Evolutionary conservation across 2,113 vertebrate genomes (phyloP), one percentile per base, ranked within the genome.

Genomic region (Cyanistes caeruleus): DNA sequence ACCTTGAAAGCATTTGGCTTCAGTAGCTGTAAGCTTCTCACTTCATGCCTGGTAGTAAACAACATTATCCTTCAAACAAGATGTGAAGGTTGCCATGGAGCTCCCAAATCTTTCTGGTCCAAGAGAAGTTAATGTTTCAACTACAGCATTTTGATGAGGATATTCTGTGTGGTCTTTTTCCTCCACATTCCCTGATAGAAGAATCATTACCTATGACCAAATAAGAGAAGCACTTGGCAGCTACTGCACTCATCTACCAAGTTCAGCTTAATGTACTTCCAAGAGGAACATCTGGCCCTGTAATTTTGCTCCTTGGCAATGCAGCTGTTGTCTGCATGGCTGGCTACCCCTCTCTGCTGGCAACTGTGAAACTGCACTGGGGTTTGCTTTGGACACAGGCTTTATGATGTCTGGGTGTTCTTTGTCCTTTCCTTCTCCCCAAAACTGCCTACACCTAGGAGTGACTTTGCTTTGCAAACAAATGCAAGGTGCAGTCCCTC

Each of bases 201-300:
- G 87, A 73, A 88, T 95, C 89, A 77, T 95, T 93, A 96, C 95
- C 96, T 97, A 69, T 86, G 94, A 97, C 93, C 89, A 96, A 95
- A 82, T 41, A 39, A 95, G 96, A 97, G 88, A 96, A 80, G 87
- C 83, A 92, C 68, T 95, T 87, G 94, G 97, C 97, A 98, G 97
- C 94, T 89, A 64, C 59, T 5, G 5, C 84, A 13, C 33, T 96
- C 70, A 39, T 93, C 94, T 58, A 88, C 97, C 96, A 98, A 97
- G 89, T 96, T 96, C 85, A 68, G 51, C 44, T 51, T 39, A 94
- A 93, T 59, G 44, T 73, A 90, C 78, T 89, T 93, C 96, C 94
- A 86, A 93, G 93, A 91, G 74, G 65, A 97, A 96, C 97, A 98
- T 97, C 97, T 98, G 98, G 97, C 81, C 97, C 68, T 73, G 39